phyloP scores from a whole-genome alignment of 2,888 invertebrate genomes.

The Scrobipalpa atriplicella region DNA sequence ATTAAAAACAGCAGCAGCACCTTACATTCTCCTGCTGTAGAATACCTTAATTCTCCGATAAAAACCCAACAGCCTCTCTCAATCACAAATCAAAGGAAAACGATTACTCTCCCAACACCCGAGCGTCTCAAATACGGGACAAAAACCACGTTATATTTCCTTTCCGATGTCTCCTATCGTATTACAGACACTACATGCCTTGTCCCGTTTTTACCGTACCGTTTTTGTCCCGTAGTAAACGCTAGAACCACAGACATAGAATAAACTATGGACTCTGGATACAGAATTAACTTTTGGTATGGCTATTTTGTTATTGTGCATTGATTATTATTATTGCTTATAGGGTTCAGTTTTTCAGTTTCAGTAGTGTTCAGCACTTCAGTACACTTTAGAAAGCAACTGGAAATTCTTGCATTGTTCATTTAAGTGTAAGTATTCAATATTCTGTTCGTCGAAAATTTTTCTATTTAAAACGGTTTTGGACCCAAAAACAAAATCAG shows the following conservation, averaged over 20 bases:
- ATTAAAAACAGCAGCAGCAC: background rate
- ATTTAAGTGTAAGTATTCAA: too few relatives aligned
- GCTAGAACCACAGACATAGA: background rate
- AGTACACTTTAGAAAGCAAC: too few relatives aligned
- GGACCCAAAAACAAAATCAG: too few relatives aligned
- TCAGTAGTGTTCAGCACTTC: too few relatives aligned
- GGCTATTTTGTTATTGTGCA: background rate
- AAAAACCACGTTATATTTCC: conserved; percentile 10
- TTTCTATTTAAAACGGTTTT: too few relatives aligned
- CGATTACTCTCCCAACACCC: conserved; percentile 3
- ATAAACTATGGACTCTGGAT: background rate
- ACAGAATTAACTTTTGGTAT: background rate
- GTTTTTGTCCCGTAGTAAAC: conserved; percentile 8
- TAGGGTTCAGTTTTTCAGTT: too few relatives aligned
- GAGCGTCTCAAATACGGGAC: background rate
- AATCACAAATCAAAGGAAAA: conserved; percentile 9
- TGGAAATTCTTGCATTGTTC: too few relatives aligned
- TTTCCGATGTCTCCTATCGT: conserved; percentile 2
- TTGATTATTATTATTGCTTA: too few relatives aligned
- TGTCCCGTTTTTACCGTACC: background rate
- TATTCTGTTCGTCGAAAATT: too few relatives aligned
- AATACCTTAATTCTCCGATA: conserved; percentile 1
- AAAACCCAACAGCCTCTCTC: conserved; percentile 3
- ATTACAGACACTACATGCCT: conserved; percentile 4
- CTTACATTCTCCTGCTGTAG: background rate